These are phyloP conservation scores for Eudyptes chrysolophus DNA, from an alignment of 2,113 vertebrate species.

Conservation along the genomic window DNA sequence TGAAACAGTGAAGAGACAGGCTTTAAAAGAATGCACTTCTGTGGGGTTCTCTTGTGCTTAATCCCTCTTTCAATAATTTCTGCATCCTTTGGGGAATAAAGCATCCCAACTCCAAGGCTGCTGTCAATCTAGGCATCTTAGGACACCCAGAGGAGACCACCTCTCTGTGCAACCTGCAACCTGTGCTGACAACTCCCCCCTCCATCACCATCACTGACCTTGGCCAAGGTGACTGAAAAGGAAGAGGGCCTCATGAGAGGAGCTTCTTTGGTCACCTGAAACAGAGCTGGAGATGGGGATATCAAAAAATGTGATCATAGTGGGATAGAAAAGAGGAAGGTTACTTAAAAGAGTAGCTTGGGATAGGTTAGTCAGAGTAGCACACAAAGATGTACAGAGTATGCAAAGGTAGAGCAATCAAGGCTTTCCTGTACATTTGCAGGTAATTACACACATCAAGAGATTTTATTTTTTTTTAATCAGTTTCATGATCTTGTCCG, in stretches of 20 bases:
- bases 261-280: neutral
- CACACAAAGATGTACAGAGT: neutral
- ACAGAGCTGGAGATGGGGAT: neutral
- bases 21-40: neutral
- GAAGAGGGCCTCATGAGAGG: neutral
- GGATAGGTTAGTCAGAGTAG: neutral
- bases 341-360: neutral
- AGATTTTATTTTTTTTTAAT: neutral
- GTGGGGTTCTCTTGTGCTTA: neutral
- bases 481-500: neutral
- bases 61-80: neutral
- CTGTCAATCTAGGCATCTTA: neutral
- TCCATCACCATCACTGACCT: neutral
- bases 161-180: neutral
- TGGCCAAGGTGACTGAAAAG: neutral
- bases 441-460: neutral
- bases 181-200: neutral
- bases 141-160: neutral
- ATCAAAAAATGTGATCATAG: neutral
- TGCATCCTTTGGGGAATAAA: neutral
- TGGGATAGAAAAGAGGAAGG: neutral
- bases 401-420: neutral
- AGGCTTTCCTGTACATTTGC: neutral
- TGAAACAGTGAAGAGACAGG: neutral
- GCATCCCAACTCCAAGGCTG: neutral